phyloP scores from a whole-genome alignment of 1,140 invertebrate species.

The Globodera ellingtonae region DNA sequence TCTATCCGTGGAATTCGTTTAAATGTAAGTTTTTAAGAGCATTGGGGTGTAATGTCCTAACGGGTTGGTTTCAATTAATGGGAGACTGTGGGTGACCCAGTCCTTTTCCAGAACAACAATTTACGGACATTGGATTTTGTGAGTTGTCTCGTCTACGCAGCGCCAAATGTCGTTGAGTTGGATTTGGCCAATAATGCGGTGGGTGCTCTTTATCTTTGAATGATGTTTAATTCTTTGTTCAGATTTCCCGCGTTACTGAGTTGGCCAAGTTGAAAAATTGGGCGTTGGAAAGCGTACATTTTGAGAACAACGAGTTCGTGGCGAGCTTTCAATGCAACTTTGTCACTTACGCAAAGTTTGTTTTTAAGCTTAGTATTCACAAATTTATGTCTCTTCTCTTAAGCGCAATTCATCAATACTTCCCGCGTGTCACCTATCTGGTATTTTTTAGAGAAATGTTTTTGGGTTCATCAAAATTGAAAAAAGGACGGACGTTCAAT shows the following conservation, averaged over 20 bases:
- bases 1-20: slow-evolving; percentile 38
- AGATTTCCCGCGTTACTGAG: slow-evolving; percentile 39
- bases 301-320: slow-evolving; percentile 46
- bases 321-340: background rate
- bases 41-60: background rate
- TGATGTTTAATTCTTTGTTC: slow-evolving; percentile 31
- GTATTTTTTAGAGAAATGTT: slow-evolving; percentile 21
- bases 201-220: background rate
- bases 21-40: slow-evolving; percentile 27
- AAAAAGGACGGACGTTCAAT: slow-evolving; percentile 3
- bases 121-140: slow-evolving; percentile 35
- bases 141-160: slow-evolving; percentile 31
- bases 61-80: background rate
- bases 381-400: slow-evolving; percentile 25
- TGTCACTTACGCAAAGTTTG: slow-evolving; percentile 20
- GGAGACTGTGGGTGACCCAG: too few species aligned
- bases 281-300: slow-evolving; percentile 39
- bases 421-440: slow-evolving; percentile 47
- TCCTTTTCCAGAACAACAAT: slow-evolving; percentile 35
- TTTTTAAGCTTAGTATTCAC: background rate
- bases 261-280: slow-evolving; percentile 33
- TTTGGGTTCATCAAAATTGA: too few species aligned
- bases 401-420: slow-evolving; percentile 44
- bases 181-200: slow-evolving; percentile 48
- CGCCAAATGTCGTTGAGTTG: slow-evolving; percentile 43